phyloP scores from a whole-genome alignment of 2,797 vertebrate species.

The Trichosurus vulpecula region DNA sequence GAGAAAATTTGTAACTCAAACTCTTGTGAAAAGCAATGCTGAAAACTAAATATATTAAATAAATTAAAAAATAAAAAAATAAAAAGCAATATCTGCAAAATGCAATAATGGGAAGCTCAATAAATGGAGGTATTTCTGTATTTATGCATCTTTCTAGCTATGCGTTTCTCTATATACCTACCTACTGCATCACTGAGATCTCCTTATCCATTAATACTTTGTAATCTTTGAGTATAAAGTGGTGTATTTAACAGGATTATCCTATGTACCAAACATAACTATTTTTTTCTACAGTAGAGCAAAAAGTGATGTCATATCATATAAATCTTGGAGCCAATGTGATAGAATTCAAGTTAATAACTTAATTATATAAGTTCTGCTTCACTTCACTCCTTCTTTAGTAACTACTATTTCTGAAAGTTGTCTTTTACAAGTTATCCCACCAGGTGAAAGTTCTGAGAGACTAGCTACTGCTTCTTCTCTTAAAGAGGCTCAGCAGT shows the following conservation, averaged over 20 bases:
- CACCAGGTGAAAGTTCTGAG: conserved; percentile 27
- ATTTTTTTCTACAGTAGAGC: background rate
- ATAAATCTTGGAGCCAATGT: background rate
- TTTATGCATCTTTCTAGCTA: background rate
- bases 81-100: background rate
- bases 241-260: background rate
- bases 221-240: background rate
- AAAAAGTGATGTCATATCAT: background rate
- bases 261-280: background rate
- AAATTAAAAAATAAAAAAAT: too few relatives aligned
- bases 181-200: background rate
- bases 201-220: background rate
- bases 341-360: background rate
- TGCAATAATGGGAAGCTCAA: background rate
- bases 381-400: background rate
- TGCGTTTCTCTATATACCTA: background rate
- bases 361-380: background rate
- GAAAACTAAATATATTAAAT: too few relatives aligned
- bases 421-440: conserved; percentile 36
- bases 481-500: conserved; percentile 76
- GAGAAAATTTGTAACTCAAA: too few relatives aligned
- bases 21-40: too few relatives aligned
- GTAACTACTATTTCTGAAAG: conserved; percentile 22
- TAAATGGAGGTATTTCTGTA: background rate
- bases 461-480: background rate